Evolutionary conservation across 2,113 vertebrate species (phyloP).

Genomic region (Alosa alosa): DNA sequence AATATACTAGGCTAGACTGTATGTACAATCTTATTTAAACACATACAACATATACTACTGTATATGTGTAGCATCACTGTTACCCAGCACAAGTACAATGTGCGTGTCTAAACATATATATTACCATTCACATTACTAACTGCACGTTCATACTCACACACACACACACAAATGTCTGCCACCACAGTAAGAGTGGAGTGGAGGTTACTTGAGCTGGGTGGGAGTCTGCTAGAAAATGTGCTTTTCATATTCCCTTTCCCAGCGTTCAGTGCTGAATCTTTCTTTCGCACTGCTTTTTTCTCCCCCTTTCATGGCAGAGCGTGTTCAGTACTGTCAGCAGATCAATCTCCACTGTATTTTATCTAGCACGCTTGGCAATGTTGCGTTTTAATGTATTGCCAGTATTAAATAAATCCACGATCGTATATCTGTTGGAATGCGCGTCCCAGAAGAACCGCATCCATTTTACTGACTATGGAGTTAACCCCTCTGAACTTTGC

Average conservation of each 20-base stretch:
- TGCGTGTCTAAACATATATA: background rate
- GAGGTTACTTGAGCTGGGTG: constrained; percentile 72
- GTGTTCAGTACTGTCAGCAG: constrained; percentile 24
- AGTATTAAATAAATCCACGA: constrained; percentile 14
- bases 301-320: background rate
- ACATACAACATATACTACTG: background rate
- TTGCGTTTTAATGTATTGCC: background rate
- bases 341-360: constrained; percentile 16
- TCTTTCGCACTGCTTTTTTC: constrained; percentile 22
- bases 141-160: background rate
- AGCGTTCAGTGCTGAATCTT: constrained; percentile 60
- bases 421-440: background rate
- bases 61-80: background rate
- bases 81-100: background rate
- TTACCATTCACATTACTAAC: background rate
- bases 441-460: background rate
- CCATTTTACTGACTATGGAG: background rate
- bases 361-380: constrained; percentile 4
- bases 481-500: constrained; percentile 40
- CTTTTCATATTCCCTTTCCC: constrained; percentile 71
- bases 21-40: background rate
- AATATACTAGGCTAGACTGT: background rate
- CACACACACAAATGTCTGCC: background rate
- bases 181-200: constrained; percentile 33
- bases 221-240: constrained; percentile 75